Conservation (phyloP, 2,888 invertebrate genomes). For the Antheraea yamamai region DNA sequence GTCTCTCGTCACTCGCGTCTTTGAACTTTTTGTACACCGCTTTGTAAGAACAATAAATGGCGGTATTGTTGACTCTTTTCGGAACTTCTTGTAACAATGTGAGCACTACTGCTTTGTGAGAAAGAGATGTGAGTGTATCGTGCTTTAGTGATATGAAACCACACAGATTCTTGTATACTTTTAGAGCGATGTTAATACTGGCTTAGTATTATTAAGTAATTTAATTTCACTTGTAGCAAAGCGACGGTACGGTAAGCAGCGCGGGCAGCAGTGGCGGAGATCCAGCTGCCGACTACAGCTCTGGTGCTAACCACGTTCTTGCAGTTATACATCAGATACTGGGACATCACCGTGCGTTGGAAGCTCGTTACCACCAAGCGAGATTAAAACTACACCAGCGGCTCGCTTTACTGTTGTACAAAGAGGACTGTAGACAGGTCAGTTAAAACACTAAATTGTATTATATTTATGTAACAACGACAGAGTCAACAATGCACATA, state of each 20-base stretch:
- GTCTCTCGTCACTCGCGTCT: no score
- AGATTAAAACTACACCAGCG: constrained; percentile 97
- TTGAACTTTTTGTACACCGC: no score
- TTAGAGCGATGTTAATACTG: background rate
- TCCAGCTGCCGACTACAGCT: constrained; percentile 97
- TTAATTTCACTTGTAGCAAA: constrained; percentile 39
- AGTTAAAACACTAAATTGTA: constrained; percentile 21
- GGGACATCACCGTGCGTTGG: constrained; percentile 95
- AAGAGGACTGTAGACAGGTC: constrained; percentile 98
- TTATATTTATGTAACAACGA: no score
- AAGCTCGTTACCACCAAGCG: constrained; percentile 97
- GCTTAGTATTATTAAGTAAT: no score
- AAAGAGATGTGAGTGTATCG: no score
- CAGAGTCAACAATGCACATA: no score
- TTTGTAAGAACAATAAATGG: no score
- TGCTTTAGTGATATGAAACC: no score
- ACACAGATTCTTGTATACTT: no score
- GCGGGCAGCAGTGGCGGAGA: constrained; percentile 87
- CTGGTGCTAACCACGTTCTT: constrained; percentile 97
- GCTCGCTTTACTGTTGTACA: constrained; percentile 94
- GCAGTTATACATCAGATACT: constrained; percentile 98
- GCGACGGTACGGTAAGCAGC: constrained; percentile 75
- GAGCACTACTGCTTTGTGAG: no score
- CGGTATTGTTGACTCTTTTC: no score
- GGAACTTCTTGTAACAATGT: no score